Evolutionary conservation across 2,797 vertebrate genomes (phyloP).

Genomic region (Morus bassanus): DNA sequence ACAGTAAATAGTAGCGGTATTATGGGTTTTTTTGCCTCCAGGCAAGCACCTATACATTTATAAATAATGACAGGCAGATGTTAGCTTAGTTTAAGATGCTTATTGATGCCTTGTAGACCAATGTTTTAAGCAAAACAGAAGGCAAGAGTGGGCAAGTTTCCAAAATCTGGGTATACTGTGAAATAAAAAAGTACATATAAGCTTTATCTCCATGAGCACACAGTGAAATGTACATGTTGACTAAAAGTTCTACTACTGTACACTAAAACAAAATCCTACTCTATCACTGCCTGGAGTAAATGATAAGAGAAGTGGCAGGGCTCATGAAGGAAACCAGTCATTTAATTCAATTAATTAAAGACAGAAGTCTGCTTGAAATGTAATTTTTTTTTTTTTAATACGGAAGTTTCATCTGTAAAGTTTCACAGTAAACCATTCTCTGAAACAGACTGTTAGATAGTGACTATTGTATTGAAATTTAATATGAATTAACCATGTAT

Average conservation of each 20-base stretch:
- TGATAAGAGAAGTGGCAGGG: neutral
- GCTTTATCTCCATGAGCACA: neutral
- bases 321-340: neutral
- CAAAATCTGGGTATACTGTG: neutral
- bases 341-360: neutral
- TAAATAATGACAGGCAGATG: neutral
- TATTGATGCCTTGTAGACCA: neutral
- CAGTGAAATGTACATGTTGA: neutral
- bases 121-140: constrained; percentile 20
- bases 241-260: neutral
- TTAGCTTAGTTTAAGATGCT: constrained; percentile 3
- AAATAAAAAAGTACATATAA: neutral
- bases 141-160: neutral
- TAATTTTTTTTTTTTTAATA: neutral
- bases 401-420: neutral
- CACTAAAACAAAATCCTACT: neutral
- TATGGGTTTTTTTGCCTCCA: neutral
- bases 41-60: neutral
- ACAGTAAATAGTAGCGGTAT: neutral
- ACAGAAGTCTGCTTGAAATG: neutral
- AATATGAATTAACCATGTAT: neutral
- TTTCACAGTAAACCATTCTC: neutral
- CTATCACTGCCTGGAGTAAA: neutral
- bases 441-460: neutral
- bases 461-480: neutral